Conservation (phyloP, 2,888 invertebrate species). For the Drosophila leonis region DNA sequence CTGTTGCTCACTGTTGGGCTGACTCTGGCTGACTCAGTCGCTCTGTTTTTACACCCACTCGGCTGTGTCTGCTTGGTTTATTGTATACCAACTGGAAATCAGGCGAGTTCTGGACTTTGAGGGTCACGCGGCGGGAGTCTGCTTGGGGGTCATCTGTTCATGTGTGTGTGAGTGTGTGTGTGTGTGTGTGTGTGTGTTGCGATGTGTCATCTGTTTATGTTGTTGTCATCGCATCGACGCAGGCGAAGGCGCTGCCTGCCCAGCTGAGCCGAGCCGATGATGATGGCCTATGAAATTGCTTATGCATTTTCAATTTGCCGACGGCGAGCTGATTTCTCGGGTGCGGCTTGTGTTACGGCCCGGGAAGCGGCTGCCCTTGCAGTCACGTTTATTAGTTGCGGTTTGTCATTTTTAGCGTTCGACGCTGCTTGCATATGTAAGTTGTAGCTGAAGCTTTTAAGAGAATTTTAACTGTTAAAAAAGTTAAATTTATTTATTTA, state of each 20-base stretch:
- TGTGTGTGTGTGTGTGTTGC: slow-evolving; percentile 19
- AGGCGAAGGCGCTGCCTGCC: slow-evolving; percentile 38
- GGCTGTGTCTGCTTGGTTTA: slow-evolving; percentile 43
- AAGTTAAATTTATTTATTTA: not conserved
- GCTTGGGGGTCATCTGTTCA: slow-evolving; percentile 50
- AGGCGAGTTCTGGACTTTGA: slow-evolving; percentile 64
- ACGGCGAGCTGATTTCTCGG: slow-evolving; percentile 45
- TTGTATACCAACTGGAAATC: slow-evolving; percentile 83
- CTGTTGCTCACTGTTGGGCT: not conserved
- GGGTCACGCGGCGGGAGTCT: slow-evolving; percentile 18
- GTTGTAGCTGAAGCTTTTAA: not conserved
- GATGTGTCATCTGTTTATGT: slow-evolving; percentile 68
- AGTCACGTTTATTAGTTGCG: not conserved
- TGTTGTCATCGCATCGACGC: slow-evolving; percentile 36
- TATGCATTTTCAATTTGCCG: slow-evolving; percentile 29
- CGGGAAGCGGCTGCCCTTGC: slow-evolving; percentile 39
- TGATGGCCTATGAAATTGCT: slow-evolving; percentile 9
- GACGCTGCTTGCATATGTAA: not conserved
- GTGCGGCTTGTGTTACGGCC: slow-evolving; percentile 55
- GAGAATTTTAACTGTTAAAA: not conserved
- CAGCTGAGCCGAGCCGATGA: slow-evolving; percentile 27
- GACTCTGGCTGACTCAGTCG: slow-evolving; percentile 39
- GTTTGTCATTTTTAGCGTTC: not conserved
- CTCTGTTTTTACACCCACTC: slow-evolving; percentile 43
- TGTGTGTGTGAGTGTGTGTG: not conserved